Percentiles rank a stretch among this genome's conserved stretches.
phyloP scores from a whole-genome alignment of 2,113 vertebrate species.

The Callorhinus ursinus region DNA sequence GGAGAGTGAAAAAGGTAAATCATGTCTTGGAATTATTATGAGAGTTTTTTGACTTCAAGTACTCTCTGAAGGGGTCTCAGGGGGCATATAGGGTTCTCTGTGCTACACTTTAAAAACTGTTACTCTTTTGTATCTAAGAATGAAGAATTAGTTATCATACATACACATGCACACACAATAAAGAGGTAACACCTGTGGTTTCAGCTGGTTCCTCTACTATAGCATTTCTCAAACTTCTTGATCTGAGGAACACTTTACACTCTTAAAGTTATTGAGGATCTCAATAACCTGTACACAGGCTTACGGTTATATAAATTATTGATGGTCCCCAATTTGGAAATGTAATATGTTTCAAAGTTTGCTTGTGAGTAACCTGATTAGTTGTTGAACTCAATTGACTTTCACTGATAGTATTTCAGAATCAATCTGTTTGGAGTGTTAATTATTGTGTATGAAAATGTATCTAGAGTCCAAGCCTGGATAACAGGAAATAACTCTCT shows the following conservation, averaged over 20 bases:
- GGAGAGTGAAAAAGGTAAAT: background rate
- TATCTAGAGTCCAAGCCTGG: background rate
- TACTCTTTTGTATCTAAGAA: conserved; percentile 8
- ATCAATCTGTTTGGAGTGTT: background rate
- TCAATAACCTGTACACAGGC: background rate
- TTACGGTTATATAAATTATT: background rate
- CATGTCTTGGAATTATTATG: background rate
- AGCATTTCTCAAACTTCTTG: background rate
- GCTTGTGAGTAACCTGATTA: background rate
- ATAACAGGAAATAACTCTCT: background rate
- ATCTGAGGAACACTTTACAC: background rate
- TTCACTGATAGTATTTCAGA: conserved; percentile 8
- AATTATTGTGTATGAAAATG: background rate
- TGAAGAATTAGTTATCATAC: background rate
- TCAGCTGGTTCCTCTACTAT: background rate
- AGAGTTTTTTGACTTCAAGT: background rate
- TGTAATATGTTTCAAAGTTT: background rate
- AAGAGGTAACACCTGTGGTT: background rate
- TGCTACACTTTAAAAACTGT: background rate
- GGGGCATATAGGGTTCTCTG: background rate
- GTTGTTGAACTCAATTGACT: background rate
- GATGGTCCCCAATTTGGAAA: background rate
- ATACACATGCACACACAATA: background rate
- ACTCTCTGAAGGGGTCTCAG: background rate
- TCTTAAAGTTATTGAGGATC: background rate